These are phyloP conservation scores for Nestor notabilis DNA, from an alignment of 2,113 vertebrate species.

Conservation along the genomic window DNA sequence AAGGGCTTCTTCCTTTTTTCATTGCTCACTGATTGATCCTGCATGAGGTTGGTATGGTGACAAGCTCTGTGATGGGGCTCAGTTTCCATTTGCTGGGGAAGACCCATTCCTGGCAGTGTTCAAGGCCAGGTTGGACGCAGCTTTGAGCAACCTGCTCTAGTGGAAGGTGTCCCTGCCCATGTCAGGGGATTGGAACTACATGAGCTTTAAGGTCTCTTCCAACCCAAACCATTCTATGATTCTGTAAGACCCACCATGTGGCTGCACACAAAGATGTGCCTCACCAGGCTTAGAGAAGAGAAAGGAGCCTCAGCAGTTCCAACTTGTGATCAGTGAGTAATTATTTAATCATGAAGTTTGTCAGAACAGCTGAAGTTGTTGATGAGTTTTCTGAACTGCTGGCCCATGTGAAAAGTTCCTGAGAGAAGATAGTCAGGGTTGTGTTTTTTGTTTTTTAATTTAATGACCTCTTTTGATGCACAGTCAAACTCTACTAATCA, in stretches of 20 bases:
- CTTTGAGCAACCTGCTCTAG: not conserved
- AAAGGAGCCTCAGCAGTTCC: not conserved
- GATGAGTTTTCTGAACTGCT: not conserved
- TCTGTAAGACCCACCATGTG: not conserved
- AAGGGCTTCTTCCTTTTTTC: not conserved
- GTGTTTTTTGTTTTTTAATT: not conserved
- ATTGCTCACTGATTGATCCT: rapidly evolving
- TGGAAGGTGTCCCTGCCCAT: not conserved
- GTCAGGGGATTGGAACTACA: not conserved
- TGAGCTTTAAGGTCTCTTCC: not conserved
- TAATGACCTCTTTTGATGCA: not conserved
- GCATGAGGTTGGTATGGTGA: rapidly evolving
- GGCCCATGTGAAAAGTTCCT: not conserved
- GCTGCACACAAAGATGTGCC: not conserved
- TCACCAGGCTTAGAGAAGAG: not conserved
- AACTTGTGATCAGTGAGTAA: not conserved
- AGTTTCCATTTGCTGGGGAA: not conserved
- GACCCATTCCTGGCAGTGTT: not conserved
- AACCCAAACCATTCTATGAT: not conserved
- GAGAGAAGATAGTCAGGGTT: not conserved
- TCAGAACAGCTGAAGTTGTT: not conserved
- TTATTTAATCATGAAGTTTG: not conserved
- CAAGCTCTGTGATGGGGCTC: rapidly evolving
- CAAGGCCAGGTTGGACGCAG: not conserved
- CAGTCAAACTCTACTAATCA: not conserved